These are phyloP conservation scores for Malurus cyaneus DNA, from an alignment of 2,113 vertebrate species.

Conservation along the genomic window DNA sequence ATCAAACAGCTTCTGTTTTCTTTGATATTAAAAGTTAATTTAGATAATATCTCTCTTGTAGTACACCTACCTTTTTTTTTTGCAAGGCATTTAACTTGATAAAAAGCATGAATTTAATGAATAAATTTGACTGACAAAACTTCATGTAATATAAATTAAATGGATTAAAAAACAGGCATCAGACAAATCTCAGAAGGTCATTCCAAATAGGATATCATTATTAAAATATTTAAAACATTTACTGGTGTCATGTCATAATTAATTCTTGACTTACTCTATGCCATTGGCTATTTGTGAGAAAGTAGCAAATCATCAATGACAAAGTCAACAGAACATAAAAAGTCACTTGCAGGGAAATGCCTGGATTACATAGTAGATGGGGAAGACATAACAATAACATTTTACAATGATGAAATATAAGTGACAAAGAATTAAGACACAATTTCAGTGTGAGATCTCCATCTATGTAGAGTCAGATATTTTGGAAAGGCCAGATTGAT, in stretches of 20 bases:
- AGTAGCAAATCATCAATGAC: background rate
- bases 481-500: background rate
- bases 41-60: background rate
- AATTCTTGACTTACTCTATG: background rate
- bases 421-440: background rate
- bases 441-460: background rate
- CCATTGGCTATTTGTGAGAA: background rate
- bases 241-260: background rate
- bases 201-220: background rate
- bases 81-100: background rate
- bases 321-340: background rate
- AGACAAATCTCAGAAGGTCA: background rate
- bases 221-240: background rate
- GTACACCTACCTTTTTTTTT: background rate
- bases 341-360: background rate
- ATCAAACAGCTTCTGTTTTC: background rate
- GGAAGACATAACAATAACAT: background rate
- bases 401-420: background rate
- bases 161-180: background rate
- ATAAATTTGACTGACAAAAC: background rate
- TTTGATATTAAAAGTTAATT: background rate
- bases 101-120: background rate
- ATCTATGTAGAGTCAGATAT: background rate
- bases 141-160: background rate
- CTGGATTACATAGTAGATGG: background rate